Evolutionary conservation across 2,797 vertebrate genomes (phyloP).

Genomic region (Poecilia wingei): DNA sequence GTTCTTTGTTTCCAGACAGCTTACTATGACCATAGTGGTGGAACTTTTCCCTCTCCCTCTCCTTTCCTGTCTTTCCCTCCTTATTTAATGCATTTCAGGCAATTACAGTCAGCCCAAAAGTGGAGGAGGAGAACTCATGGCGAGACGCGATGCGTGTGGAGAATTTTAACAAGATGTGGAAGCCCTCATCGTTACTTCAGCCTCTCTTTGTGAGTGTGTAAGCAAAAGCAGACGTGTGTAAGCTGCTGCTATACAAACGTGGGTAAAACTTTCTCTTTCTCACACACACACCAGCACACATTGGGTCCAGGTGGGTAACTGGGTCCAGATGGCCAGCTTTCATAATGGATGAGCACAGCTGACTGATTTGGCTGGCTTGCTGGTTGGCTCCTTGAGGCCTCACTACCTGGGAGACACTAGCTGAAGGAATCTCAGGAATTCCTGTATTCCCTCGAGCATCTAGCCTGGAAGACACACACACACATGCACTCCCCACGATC

Average conservation of each 20-base stretch:
- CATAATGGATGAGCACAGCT: conserved; percentile 76
- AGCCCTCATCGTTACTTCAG: conserved; percentile 60
- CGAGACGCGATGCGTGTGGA: conserved; percentile 56
- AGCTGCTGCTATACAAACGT: conserved; percentile 36
- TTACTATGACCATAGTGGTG: conserved; percentile 69
- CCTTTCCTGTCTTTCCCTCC: conserved; percentile 46
- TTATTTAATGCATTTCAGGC: conserved; percentile 78
- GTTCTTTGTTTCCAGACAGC: conserved; percentile 74
- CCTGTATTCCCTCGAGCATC: conserved; percentile 57
- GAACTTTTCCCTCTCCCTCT: conserved; percentile 49
- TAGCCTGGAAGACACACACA: conserved; percentile 33
- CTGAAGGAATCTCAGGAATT: conserved; percentile 72
- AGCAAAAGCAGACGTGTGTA: conserved; percentile 20
- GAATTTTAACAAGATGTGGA: conserved; percentile 80
- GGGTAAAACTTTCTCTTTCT: conserved; percentile 56
- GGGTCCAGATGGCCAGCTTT: conserved; percentile 73
- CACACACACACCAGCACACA: conserved; percentile 54
- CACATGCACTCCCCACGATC: conserved; percentile 26
- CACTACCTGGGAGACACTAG: conserved; percentile 71
- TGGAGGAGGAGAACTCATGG: conserved; percentile 61
- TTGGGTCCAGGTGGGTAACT: conserved; percentile 69
- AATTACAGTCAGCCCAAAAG: conserved; percentile 71
- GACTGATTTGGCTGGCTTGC: conserved; percentile 65
- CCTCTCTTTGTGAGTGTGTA: conserved; percentile 6
- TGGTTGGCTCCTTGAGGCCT: conserved; percentile 58